Percentiles rank a stretch among this genome's conserved stretches.
phyloP scores from a whole-genome alignment of 2,113 vertebrate genomes.

The Oreocharis arfaki region DNA sequence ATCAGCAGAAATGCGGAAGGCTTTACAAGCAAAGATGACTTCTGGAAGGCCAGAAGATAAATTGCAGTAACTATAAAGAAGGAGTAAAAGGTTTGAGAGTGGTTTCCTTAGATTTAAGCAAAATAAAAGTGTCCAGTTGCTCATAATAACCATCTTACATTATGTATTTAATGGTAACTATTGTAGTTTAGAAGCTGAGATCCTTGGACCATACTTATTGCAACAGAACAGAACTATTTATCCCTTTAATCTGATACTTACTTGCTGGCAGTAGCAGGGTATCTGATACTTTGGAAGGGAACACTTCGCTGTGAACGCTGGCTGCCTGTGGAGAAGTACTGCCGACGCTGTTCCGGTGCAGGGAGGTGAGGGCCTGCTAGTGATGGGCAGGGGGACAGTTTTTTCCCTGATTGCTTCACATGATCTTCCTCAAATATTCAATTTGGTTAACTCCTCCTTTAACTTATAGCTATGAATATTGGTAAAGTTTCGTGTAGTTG shows the following conservation, averaged over 20 bases:
- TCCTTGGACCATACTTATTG: neutral
- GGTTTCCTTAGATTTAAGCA: neutral
- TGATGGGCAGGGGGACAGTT: neutral
- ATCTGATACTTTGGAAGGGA: neutral
- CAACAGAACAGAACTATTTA: neutral
- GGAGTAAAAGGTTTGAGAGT: neutral
- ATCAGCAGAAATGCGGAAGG: slow-evolving; percentile 7
- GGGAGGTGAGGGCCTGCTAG: neutral
- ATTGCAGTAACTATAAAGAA: neutral
- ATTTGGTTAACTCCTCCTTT: slow-evolving; percentile 8
- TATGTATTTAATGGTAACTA: neutral
- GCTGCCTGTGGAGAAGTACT: neutral
- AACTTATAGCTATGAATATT: neutral
- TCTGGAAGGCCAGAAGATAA: slow-evolving; percentile 25
- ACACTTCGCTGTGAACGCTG: neutral
- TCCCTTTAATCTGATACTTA: neutral
- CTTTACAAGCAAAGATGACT: slow-evolving; percentile 26
- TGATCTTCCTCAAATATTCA: neutral
- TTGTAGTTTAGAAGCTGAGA: neutral
- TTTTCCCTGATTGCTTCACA: neutral
- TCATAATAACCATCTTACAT: neutral
- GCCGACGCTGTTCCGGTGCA: neutral
- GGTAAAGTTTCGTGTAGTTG: neutral
- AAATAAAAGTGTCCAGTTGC: neutral
- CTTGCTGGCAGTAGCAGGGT: neutral